phyloP scores from a whole-genome alignment of 2,888 invertebrate species.

The Exocentrus adspersus region DNA sequence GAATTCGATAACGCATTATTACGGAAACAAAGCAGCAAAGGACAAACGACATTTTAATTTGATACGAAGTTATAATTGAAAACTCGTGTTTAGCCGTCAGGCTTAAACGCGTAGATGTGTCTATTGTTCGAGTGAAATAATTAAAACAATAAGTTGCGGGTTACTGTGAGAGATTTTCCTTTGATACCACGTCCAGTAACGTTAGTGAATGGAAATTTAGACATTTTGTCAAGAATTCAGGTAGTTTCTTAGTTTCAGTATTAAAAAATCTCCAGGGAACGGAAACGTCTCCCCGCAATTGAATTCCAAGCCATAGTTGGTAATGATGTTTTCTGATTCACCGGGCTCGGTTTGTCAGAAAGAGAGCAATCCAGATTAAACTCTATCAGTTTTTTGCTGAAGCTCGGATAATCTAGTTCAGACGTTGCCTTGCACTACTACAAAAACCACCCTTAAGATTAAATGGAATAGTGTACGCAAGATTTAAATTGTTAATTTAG shows the following conservation, averaged over 20 bases:
- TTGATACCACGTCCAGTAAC: no score
- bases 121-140: background rate
- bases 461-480: constrained; percentile 1
- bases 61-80: background rate
- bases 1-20: constrained; percentile 1
- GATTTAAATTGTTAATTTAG: constrained; percentile 18
- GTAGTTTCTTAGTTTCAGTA: no score
- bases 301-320: constrained; percentile 1
- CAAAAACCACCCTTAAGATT: constrained; percentile 18
- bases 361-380: constrained; percentile 13
- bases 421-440: background rate
- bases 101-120: background rate
- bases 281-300: constrained; percentile 2
- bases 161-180: background rate
- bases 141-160: background rate
- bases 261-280: no score
- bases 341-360: constrained; percentile 15
- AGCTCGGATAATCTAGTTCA: constrained; percentile 13
- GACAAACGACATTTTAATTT: background rate
- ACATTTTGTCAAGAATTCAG: no score
- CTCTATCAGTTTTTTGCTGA: constrained; percentile 19
- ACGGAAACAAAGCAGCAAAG: background rate
- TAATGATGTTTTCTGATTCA: constrained; percentile 24
- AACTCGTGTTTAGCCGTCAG: background rate
- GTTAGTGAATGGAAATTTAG: background rate